A percentile compares a stretch with the other conserved stretches of the same genome.
Conservation (phyloP, 2,797 vertebrate genomes). For the Clarias laeviceps region DNA sequence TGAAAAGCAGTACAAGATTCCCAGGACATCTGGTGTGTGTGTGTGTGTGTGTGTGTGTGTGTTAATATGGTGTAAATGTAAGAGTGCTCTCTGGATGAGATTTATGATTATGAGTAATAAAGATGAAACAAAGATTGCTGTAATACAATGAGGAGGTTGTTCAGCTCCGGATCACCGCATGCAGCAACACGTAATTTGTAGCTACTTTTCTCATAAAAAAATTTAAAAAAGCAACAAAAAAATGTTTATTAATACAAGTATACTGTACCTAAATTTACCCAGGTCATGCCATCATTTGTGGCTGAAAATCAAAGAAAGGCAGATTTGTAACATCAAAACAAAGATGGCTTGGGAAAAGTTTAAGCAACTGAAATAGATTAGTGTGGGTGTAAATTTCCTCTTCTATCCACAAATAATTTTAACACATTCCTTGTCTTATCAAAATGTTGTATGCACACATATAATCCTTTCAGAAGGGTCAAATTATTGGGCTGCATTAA, state of each 20-base stretch:
- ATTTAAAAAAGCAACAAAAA: neutral
- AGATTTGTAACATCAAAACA: neutral
- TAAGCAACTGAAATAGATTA: neutral
- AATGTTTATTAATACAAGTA: neutral
- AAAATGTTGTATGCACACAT: neutral
- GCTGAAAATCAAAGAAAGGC: neutral
- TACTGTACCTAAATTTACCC: neutral
- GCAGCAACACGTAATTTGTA: neutral
- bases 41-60: no score
- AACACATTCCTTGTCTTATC: neutral
- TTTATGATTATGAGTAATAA: neutral
- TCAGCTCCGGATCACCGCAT: neutral
- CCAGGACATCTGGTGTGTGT: neutral
- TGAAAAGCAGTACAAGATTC: conserved; percentile 18
- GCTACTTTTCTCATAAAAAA: neutral
- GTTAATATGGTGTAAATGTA: neutral
- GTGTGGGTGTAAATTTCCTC: neutral
- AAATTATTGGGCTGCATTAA: no score
- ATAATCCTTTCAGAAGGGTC: no score
- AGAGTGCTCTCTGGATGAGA: neutral
- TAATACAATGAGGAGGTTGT: neutral
- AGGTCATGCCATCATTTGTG: neutral
- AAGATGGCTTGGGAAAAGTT: neutral
- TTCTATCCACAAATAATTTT: neutral
- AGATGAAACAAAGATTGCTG: neutral